phyloP scores from a whole-genome alignment of 2,113 vertebrate genomes.

The Solea senegalensis region DNA sequence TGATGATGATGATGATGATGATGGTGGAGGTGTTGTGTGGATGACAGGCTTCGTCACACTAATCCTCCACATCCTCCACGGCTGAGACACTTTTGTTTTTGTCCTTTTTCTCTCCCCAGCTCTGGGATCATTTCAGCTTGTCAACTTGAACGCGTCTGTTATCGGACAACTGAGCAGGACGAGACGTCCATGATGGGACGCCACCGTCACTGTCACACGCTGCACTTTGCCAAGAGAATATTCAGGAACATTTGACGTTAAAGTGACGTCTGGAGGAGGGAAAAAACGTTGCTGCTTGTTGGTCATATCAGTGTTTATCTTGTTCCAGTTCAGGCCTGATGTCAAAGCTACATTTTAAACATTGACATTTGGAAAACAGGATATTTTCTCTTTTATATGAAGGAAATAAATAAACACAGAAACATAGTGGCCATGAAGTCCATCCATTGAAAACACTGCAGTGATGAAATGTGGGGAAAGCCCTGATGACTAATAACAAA shows the following conservation, averaged over 20 bases:
- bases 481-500: not conserved
- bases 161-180: slow-evolving; percentile 42
- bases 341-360: not conserved
- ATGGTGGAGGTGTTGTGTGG: not conserved
- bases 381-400: not conserved
- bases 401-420: not conserved
- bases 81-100: slow-evolving; percentile 15
- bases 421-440: not conserved
- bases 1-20: no score
- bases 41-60: slow-evolving; percentile 65
- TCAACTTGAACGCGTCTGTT: slow-evolving; percentile 56
- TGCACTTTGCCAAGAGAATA: not conserved
- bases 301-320: no score
- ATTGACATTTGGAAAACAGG: not conserved
- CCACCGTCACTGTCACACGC: slow-evolving; percentile 20
- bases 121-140: slow-evolving; percentile 60
- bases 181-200: slow-evolving; percentile 56
- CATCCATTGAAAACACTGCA: not conserved
- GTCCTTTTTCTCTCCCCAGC: not conserved
- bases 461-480: not conserved
- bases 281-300: no score
- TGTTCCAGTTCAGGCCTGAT: no score
- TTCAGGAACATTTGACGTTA: not conserved
- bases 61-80: slow-evolving; percentile 63
- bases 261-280: slow-evolving; percentile 3